Base-by-base conservation (phyloP, 2,888 invertebrate genomes). In the Epirrhoe alternata region DNA sequence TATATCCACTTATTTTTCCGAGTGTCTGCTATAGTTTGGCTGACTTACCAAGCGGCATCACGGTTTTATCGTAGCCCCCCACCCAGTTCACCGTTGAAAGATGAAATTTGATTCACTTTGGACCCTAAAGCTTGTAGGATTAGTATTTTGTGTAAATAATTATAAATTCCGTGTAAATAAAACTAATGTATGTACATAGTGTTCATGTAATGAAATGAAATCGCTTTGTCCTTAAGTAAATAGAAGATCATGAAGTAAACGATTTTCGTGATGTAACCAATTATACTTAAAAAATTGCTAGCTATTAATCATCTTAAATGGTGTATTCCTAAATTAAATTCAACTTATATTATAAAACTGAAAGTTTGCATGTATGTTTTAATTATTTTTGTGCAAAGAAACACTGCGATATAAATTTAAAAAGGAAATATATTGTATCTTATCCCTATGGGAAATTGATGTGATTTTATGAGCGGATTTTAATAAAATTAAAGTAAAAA, bases 1-100 rank as follows among this genome's bases (percentile, higher is more conserved):
- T 68, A 51, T 71, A 69, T 69, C 62, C 56, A 70, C 67, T 69
- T 68, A 72, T 73, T 73, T 71, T 71, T 69, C 67, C 65, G 61
- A 86, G 89, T 88, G 92, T 88, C 89, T 86, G 85, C 86, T 78
- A 80, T 86, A 86, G 90, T 92, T 89, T 92, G 90, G 87, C 85
- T 82, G 75, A 73, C 71, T 81, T 75, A 75, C 76, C 78, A 81
- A 70, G 62, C 79, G 66, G 86, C 83, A 81, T 86, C 87, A 90
- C 85, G 90, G 90, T 93, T 93, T 92, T 93, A 93, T 93, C 82
- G 76, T 75, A 82, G 80, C 85, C 82, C 88, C 91, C 92, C 92
- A 87, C 87, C 89, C 58, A 87, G 85, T 89, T 86, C 45, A 17
- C 31, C n/a, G 45, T 17, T 30, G 61, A 86, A 85, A 83, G 83